Percentiles rank a stretch among this genome's conserved stretches.
These are phyloP conservation scores for Prosapia bicincta DNA, from an alignment of 2,888 invertebrate species.

Conservation along the genomic window DNA sequence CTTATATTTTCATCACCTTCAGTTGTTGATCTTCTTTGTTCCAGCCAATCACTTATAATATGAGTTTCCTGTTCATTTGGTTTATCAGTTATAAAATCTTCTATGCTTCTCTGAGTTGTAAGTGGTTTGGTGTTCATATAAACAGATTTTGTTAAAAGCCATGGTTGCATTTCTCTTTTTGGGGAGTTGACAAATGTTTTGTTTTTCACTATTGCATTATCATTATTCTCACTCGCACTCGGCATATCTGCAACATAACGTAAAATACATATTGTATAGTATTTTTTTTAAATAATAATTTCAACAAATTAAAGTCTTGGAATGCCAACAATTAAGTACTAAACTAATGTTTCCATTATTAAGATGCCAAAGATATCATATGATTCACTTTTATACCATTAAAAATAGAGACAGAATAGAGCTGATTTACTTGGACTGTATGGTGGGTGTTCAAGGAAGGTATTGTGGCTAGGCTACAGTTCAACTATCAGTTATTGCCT, in stretches of 20 bases:
- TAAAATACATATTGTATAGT: neutral
- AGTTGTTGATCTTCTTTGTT: constrained; percentile 7
- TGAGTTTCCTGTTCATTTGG: neutral
- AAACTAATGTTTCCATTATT: too few relatives aligned
- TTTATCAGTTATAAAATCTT: neutral
- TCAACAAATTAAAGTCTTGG: too few relatives aligned
- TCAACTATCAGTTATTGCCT: too few relatives aligned
- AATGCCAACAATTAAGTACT: too few relatives aligned
- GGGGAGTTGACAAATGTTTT: constrained; percentile 9
- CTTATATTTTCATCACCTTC: neutral
- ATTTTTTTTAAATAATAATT: too few relatives aligned
- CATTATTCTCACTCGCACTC: neutral
- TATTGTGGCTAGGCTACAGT: too few relatives aligned
- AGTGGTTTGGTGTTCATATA: neutral
- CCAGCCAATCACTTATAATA: constrained; percentile 18
- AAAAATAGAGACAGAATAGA: too few relatives aligned
- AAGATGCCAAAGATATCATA: too few relatives aligned
- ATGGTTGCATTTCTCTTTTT: constrained; percentile 39
- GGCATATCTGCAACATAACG: constrained; percentile 6
- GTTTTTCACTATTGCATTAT: neutral
- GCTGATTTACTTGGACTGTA: too few relatives aligned
- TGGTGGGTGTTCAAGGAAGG: too few relatives aligned
- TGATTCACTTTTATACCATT: too few relatives aligned
- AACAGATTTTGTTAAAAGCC: constrained; percentile 36
- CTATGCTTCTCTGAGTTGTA: neutral